phyloP scores from a whole-genome alignment of 2,888 invertebrate species.

The Chrysotoxum bicinctum region DNA sequence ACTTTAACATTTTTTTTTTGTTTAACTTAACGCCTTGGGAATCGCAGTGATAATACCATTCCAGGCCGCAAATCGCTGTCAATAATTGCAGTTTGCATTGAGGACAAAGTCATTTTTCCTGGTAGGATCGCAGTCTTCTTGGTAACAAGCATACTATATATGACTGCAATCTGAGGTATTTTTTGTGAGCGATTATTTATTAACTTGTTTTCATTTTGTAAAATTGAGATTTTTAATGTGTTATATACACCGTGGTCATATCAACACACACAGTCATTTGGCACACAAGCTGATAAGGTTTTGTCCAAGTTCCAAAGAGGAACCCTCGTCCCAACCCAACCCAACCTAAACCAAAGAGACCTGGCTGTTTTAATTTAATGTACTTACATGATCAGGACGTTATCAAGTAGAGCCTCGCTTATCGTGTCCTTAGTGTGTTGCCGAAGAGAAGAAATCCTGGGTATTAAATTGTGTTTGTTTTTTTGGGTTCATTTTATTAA shows the following conservation, averaged over 20 bases:
- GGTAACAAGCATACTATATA: not conserved
- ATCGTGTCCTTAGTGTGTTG: conserved; percentile 64
- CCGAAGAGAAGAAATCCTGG: conserved; percentile 26
- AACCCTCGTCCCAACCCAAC: not conserved
- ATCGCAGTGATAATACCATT: conserved; percentile 56
- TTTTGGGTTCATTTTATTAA: conserved; percentile 7
- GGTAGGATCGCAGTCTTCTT: conserved; percentile 1
- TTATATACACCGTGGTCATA: conserved; percentile 63
- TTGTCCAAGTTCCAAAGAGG: not conserved
- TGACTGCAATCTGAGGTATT: conserved; percentile 45
- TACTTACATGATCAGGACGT: conserved; percentile 69
- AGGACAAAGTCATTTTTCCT: conserved; percentile 14
- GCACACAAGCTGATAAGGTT: conserved; percentile 69
- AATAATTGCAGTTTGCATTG: conserved; percentile 50
- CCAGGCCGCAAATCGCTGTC: conserved; percentile 38
- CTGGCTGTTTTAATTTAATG: conserved; percentile 59
- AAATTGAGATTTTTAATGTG: conserved; percentile 69
- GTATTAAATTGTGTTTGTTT: conserved; percentile 18
- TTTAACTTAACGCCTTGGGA: conserved; percentile 48
- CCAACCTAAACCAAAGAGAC: conserved; percentile 8
- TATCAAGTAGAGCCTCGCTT: conserved; percentile 47
- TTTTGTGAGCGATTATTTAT: conserved; percentile 70
- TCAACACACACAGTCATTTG: conserved; percentile 71
- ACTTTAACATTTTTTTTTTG: conserved; percentile 46
- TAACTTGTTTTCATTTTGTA: conserved; percentile 72